phyloP scores from a whole-genome alignment of 2,888 invertebrate species.

The Brachypterus glaber region DNA sequence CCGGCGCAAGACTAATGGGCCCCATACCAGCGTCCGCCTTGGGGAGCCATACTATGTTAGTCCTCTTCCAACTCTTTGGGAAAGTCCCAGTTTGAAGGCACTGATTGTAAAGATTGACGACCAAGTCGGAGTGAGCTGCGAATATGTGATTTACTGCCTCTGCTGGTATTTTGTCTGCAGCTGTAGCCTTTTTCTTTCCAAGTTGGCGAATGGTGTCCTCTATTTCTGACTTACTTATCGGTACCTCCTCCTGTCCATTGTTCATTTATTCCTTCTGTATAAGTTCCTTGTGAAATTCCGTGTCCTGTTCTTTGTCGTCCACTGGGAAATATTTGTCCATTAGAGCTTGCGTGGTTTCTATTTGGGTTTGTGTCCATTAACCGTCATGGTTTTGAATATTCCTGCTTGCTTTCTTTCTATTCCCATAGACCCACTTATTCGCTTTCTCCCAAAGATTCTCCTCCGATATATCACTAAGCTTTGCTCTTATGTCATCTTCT shows the following conservation, averaged over 20 bases:
- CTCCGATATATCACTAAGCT: slow-evolving; percentile 2
- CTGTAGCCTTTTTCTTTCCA: background rate
- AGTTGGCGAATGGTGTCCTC: background rate
- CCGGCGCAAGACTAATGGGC: slow-evolving; percentile 25
- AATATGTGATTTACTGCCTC: too few species aligned
- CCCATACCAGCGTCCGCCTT: slow-evolving; percentile 21
- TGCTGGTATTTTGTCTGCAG: background rate
- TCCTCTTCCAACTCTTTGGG: slow-evolving; percentile 20
- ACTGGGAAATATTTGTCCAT: slow-evolving; percentile 18
- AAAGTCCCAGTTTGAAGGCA: slow-evolving; percentile 16
- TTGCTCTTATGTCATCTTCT: background rate
- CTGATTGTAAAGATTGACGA: too few species aligned
- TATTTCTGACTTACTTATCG: background rate
- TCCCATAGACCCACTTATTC: background rate
- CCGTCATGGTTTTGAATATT: slow-evolving; percentile 11
- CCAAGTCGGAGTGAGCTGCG: too few species aligned
- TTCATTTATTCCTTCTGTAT: background rate
- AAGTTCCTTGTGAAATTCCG: background rate
- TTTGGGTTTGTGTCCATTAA: slow-evolving; percentile 7
- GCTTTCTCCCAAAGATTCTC: slow-evolving; percentile 7
- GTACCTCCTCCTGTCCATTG: background rate
- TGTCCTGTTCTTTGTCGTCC: slow-evolving; percentile 11
- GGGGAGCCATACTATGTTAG: slow-evolving; percentile 19
- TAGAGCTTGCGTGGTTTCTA: slow-evolving; percentile 11
- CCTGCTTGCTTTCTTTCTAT: background rate